Percentiles rank a stretch among this genome's conserved stretches.
Conservation (phyloP, 2,797 vertebrate species). For the Mareca strepera region DNA sequence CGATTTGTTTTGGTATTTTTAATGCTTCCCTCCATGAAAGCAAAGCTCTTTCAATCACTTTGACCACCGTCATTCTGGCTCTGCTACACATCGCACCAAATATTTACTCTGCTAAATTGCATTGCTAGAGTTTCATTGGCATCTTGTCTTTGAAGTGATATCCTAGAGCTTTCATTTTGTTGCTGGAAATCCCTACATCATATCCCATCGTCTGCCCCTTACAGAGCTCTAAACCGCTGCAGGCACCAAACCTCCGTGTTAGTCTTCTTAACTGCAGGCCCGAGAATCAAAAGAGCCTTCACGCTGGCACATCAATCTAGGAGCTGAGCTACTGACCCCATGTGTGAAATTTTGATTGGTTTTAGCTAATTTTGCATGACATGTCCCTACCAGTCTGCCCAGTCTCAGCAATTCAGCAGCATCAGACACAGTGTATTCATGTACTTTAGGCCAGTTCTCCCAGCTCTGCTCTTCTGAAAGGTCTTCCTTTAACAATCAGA, state of each 20-base stretch:
- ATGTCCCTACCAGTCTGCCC: not conserved
- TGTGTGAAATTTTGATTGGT: conserved; percentile 18
- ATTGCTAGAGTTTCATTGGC: not conserved
- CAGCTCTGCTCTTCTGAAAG: not conserved
- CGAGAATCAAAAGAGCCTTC: conserved; percentile 8
- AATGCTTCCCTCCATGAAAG: not conserved
- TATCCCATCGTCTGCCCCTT: not conserved
- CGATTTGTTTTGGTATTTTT: not conserved
- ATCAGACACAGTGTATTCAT: not conserved
- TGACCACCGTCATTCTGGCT: not conserved
- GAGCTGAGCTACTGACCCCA: not conserved
- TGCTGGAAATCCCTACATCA: conserved; percentile 18
- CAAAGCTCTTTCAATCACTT: not conserved
- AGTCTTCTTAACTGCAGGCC: not conserved
- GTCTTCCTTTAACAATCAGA: conserved; percentile 34
- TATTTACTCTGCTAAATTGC: conserved; percentile 5
- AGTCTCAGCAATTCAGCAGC: not conserved
- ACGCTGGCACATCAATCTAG: not conserved
- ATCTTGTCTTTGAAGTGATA: conserved; percentile 47
- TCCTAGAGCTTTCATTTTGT: conserved; percentile 45
- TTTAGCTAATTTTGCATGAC: not conserved
- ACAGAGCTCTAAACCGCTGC: not conserved
- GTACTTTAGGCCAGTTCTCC: not conserved
- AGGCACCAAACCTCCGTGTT: not conserved
- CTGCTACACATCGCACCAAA: not conserved